Evolutionary conservation across 2,113 vertebrate species (phyloP).

Genomic region (Eonycteris spelaea): DNA sequence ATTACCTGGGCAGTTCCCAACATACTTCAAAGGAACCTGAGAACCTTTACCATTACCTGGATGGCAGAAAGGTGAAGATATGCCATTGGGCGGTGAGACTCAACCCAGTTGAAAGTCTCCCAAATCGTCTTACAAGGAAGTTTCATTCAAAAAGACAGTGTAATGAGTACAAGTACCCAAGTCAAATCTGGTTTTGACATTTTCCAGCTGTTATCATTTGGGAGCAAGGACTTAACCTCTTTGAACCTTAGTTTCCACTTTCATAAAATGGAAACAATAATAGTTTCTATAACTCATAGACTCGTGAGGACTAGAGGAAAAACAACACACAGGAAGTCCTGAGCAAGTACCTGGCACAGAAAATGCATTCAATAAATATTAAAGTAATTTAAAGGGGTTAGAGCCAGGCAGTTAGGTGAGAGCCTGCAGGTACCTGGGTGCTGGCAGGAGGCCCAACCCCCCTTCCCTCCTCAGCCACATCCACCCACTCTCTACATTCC

Average conservation of each 20-base stretch:
- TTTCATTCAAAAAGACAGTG: not conserved
- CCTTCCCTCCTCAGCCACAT: not conserved
- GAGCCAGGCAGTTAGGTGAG: not conserved
- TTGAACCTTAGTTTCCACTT: not conserved
- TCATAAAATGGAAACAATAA: not conserved
- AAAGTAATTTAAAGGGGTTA: not conserved
- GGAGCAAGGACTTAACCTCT: not conserved
- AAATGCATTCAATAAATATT: not conserved
- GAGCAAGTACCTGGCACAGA: not conserved
- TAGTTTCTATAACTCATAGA: not conserved
- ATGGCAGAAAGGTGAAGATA: not conserved
- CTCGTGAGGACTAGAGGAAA: not conserved
- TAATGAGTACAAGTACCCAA: not conserved
- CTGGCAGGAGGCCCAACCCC: not conserved
- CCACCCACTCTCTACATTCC: constrained; percentile 50
- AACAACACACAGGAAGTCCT: not conserved
- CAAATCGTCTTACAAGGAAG: not conserved
- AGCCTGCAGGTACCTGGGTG: not conserved
- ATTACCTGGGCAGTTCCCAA: not conserved
- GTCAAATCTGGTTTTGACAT: not conserved
- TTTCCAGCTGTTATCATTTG: not conserved
- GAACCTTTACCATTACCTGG: not conserved
- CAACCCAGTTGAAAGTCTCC: not conserved
- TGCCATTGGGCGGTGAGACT: not conserved
- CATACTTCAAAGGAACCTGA: not conserved